Conservation (phyloP, 2,113 vertebrate species). For the Rynchops niger region DNA sequence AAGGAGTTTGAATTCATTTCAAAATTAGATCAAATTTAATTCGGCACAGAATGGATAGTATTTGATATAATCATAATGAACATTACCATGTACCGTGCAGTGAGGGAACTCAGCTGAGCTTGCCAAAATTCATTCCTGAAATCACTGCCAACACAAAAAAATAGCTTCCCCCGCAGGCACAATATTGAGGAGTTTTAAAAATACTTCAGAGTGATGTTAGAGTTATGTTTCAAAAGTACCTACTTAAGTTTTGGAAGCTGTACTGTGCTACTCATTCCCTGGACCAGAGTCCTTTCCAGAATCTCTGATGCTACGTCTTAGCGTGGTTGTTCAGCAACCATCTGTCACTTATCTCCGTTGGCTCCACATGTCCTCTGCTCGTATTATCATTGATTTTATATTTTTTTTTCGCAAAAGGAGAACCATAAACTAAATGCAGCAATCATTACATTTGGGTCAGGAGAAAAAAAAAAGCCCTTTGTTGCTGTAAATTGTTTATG, state of each 20-base stretch:
- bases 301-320: background rate
- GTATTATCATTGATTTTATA: background rate
- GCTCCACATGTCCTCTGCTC: background rate
- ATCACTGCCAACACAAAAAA: background rate
- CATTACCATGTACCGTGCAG: conserved; percentile 12
- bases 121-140: conserved; percentile 54
- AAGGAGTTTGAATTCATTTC: conserved; percentile 26
- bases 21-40: conserved; percentile 52
- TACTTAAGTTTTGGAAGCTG: conserved; percentile 26
- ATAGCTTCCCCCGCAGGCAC: background rate
- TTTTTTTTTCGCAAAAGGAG: background rate
- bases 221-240: conserved; percentile 18
- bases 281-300: background rate
- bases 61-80: conserved; percentile 51
- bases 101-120: conserved; percentile 5
- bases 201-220: conserved; percentile 27
- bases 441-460: conserved; percentile 34
- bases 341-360: conserved; percentile 56
- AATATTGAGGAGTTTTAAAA: conserved; percentile 43
- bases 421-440: conserved; percentile 37
- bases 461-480: background rate
- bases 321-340: conserved; percentile 30
- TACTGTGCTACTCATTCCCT: background rate
- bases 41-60: conserved; percentile 1
- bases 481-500: conserved; percentile 43